phyloP scores from a whole-genome alignment of 2,888 invertebrate genomes.

The Philhelius pedissequus region DNA sequence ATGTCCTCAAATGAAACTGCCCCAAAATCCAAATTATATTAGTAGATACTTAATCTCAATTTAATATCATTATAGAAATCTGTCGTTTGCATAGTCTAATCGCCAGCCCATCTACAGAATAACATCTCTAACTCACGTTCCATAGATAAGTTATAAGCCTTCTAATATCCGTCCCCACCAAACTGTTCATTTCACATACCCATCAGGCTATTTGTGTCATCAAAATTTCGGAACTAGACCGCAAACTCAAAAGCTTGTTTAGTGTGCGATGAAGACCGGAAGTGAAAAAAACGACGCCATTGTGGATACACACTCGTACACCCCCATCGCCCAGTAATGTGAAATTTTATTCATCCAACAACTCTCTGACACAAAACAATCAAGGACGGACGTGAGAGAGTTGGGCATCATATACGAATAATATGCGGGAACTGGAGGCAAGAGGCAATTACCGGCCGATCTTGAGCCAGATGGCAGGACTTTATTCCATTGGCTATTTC shows the following conservation, averaged over 20 bases:
- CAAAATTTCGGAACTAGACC: slow-evolving; percentile 40
- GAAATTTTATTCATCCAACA: slow-evolving; percentile 54
- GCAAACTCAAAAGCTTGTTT: slow-evolving; percentile 14
- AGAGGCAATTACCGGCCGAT: slow-evolving; percentile 53
- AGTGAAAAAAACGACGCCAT: slow-evolving; percentile 27
- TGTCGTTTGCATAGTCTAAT: not conserved
- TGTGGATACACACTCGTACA: slow-evolving; percentile 31
- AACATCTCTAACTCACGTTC: slow-evolving; percentile 35
- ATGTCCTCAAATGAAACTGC: no score
- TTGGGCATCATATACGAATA: not conserved
- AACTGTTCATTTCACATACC: not conserved
- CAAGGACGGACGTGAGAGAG: slow-evolving; percentile 52
- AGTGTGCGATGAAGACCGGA: not conserved
- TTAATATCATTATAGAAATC: not conserved
- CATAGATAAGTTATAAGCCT: slow-evolving; percentile 47
- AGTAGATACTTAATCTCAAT: no score
- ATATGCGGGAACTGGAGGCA: not conserved
- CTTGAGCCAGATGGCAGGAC: slow-evolving; percentile 46
- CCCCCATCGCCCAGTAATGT: slow-evolving; percentile 44
- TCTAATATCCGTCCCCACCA: slow-evolving; percentile 17
- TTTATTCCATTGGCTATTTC: slow-evolving; percentile 16
- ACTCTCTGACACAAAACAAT: slow-evolving; percentile 43
- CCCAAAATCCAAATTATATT: no score
- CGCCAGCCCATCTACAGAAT: not conserved
- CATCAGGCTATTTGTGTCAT: not conserved